phyloP scores from a whole-genome alignment of 2,113 vertebrate genomes.

The Crotalus viridis region DNA sequence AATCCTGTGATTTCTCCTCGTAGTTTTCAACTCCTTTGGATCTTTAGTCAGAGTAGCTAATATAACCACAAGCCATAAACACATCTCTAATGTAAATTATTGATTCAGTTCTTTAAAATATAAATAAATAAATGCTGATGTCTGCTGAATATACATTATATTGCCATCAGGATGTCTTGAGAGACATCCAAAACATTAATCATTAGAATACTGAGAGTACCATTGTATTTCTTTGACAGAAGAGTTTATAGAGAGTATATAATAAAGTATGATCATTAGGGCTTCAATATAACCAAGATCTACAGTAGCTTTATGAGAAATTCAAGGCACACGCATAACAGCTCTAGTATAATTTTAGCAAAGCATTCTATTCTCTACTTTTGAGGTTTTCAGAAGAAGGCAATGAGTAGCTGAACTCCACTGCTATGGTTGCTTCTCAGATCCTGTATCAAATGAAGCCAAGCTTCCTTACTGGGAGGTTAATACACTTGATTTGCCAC shows the following conservation, averaged over 20 bases:
- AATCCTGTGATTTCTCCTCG: background rate
- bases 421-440: background rate
- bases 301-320: background rate
- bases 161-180: background rate
- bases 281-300: background rate
- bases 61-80: background rate
- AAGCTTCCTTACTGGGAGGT: conserved; percentile 37
- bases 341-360: background rate
- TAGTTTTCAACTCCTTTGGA: background rate
- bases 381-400: background rate
- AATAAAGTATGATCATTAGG: background rate
- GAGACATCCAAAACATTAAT: background rate
- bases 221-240: background rate
- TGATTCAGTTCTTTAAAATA: background rate
- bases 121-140: conserved; percentile 2
- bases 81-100: conserved; percentile 14
- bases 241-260: background rate
- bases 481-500: conserved; percentile 44
- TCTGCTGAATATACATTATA: conserved; percentile 5
- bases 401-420: background rate
- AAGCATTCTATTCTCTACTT: background rate
- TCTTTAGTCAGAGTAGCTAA: background rate
- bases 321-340: background rate
- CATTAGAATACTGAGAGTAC: background rate
- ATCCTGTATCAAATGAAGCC: background rate